Percentiles rank a stretch among this genome's conserved stretches.
Conservation (phyloP, 2,888 invertebrate species). For the Cerceris ruficornis region DNA sequence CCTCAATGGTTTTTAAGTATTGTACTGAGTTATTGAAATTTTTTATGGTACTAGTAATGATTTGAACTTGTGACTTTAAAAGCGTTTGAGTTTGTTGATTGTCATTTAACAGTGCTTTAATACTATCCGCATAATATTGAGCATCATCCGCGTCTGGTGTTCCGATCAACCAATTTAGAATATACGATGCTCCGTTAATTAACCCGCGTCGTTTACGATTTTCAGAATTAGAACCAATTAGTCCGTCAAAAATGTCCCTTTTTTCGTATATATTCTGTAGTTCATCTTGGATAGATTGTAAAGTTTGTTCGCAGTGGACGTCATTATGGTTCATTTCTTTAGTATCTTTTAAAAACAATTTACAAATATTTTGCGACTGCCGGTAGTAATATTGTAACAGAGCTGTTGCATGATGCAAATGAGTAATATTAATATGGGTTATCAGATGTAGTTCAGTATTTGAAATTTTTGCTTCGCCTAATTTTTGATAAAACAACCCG, state of each 20-base stretch:
- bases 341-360: constrained; percentile 1
- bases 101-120: constrained; percentile 27
- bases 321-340: background rate
- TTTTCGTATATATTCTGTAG: constrained; percentile 4
- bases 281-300: constrained; percentile 18
- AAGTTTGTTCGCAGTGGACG: constrained; percentile 22
- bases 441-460: constrained; percentile 15
- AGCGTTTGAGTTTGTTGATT: constrained; percentile 16
- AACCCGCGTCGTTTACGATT: constrained; percentile 17
- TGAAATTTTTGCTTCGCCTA: constrained; percentile 1
- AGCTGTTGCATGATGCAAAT: background rate
- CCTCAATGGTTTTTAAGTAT: constrained; percentile 6
- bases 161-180: constrained; percentile 19
- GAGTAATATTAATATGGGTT: constrained; percentile 15
- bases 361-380: constrained; percentile 14
- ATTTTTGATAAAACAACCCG: constrained; percentile 19
- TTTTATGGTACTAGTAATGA: constrained; percentile 16
- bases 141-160: background rate
- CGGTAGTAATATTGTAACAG: background rate
- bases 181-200: constrained; percentile 16
- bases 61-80: constrained; percentile 13
- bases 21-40: constrained; percentile 19
- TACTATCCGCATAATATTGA: background rate
- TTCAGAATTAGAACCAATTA: background rate
- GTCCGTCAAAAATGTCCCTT: constrained; percentile 7